Evolutionary conservation across 64 coral and sea anemone genomes (phyloP), one percentile per base, ranked within the genome.

Genomic region (Actinia tenebrosa): DNA sequence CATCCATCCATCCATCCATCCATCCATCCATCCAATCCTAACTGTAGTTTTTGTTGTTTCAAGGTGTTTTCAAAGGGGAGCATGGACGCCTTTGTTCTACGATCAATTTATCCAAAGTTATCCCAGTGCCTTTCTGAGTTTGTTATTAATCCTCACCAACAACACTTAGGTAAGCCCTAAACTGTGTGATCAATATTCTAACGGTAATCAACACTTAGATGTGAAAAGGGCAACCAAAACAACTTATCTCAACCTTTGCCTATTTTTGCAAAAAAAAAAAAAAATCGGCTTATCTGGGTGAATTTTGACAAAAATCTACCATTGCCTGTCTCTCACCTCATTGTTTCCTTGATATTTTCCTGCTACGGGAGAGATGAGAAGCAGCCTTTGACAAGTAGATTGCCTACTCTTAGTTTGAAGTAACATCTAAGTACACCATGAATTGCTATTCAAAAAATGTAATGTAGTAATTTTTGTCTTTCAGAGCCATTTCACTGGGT

Each of bases 91-190:
- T 99, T 99, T 75, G 94, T 95, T 45, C 88, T 99, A 86, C 97
- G 93, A 10, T 99, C 93, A 15, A 89, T 99, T 80, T 99, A 89
- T 63, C 97, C 97, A 18, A 99, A 99, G 60, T 62, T 99, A 37
- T 95, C 97, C 2, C 97, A 93, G 54, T 99, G 97, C 78, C 69
- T 99, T 27, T 69, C 97, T 8, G 97, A 99, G 56, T 99, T 99
- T 87, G 94, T 99, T 22, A 99, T 99, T 20, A 99, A 99, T 58
- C 97, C 97, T 61, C 97, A 99, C 69, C 97, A 99, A 64, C 97
- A 99, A 83, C 97, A 99, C 61, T 88, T 99, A 78, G 97, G 97
- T 99, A 64, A 64, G 93, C 58, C 5, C 0, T 63, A 2, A 68
- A 17, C n/a, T 87, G 15, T 71, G 20, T 16, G 55, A 37, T 66